Conservation (phyloP, 2,797 vertebrate species). For the Mionectes olivaceus region DNA sequence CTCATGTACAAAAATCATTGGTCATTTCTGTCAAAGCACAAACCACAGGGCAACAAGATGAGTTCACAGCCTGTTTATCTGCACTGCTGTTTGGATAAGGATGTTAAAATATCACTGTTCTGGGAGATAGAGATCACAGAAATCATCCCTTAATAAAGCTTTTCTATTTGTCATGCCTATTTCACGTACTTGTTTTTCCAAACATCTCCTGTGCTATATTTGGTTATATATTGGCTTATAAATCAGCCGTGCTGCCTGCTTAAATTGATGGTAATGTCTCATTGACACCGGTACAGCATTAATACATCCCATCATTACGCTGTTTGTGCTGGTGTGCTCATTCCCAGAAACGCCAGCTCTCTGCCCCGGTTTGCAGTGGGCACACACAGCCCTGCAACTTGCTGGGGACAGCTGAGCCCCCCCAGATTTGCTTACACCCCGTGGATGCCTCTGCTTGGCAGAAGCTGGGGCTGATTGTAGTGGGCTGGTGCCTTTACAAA, state of each 20-base stretch:
- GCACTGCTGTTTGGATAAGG: conserved; percentile 1
- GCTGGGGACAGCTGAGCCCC: background rate
- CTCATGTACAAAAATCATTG: background rate
- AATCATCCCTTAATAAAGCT: conserved; percentile 39
- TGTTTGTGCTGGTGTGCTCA: background rate
- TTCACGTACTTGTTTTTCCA: conserved; percentile 30
- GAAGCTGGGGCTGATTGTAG: background rate
- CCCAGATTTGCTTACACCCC: background rate
- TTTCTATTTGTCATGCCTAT: conserved; percentile 1
- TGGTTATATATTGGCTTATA: conserved; percentile 53
- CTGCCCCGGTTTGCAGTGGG: rapidly evolving
- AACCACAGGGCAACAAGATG: background rate
- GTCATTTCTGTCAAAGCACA: background rate
- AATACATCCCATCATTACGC: background rate
- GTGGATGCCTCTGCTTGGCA: rapidly evolving
- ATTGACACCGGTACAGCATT: background rate
- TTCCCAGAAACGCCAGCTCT: background rate
- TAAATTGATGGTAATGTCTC: conserved; percentile 44
- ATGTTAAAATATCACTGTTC: conserved; percentile 24
- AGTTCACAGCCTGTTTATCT: conserved; percentile 25
- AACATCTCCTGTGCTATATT: conserved; percentile 29
- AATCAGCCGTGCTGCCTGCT: conserved; percentile 47
- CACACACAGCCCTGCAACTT: background rate
- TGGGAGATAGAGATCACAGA: background rate
- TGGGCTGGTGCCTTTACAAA: background rate